A percentile compares a stretch with the other conserved stretches of the same genome.
Conservation (phyloP, 2,888 invertebrate species). For the Apodemia mormo region DNA sequence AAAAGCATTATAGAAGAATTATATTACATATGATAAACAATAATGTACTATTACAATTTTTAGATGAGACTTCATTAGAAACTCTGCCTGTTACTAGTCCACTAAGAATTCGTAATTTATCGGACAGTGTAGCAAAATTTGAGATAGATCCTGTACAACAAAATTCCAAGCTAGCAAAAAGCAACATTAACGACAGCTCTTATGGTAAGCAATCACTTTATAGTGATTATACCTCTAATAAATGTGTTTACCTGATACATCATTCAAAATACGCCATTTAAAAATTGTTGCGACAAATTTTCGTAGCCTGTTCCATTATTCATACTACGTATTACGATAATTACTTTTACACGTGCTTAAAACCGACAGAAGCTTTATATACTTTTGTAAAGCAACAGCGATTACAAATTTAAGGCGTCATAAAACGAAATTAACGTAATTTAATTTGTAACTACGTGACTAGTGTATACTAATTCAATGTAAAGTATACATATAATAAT, state of each 20-base stretch:
- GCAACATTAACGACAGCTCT: conserved; percentile 19
- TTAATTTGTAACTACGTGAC: too few species aligned
- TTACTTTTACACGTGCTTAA: too few species aligned
- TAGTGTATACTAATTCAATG: too few species aligned
- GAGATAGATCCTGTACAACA: conserved; percentile 57
- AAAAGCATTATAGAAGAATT: not conserved
- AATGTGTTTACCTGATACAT: not conserved
- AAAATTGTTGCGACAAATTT: not conserved
- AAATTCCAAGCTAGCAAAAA: conserved; percentile 44
- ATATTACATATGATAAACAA: too few species aligned
- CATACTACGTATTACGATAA: too few species aligned
- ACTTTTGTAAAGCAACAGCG: too few species aligned
- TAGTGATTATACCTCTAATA: conserved; percentile 27
- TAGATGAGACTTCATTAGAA: conserved; percentile 39
- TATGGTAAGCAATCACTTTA: conserved; percentile 43
- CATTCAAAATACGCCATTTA: not conserved
- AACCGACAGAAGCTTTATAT: too few species aligned
- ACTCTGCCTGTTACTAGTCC: conserved; percentile 50
- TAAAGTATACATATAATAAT: too few species aligned
- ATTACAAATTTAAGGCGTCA: too few species aligned
- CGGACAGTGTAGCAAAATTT: conserved; percentile 52
- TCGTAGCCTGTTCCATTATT: not conserved
- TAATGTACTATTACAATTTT: conserved; percentile 33
- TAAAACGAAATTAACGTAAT: too few species aligned
- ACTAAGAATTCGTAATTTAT: conserved; percentile 60